Conservation (phyloP, 2,797 vertebrate species). For the Labroides dimidiatus region DNA sequence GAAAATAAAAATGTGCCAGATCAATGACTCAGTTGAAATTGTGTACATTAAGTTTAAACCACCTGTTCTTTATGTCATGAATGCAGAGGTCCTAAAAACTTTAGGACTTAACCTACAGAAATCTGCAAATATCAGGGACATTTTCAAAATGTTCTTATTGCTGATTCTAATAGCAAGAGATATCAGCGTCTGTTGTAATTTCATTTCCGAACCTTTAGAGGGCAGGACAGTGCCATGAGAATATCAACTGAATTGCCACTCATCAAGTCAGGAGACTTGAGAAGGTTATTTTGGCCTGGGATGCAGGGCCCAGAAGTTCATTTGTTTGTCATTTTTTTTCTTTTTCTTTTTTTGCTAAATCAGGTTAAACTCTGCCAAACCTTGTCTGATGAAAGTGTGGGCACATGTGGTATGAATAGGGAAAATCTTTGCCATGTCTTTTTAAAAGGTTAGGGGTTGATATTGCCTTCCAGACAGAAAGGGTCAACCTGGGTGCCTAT, state of each 20-base stretch:
- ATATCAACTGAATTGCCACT: not conserved
- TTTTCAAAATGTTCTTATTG: not conserved
- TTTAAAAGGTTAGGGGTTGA: slow-evolving; percentile 34
- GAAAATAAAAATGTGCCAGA: too few relatives aligned
- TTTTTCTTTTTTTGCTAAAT: not conserved
- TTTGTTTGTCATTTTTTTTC: not conserved
- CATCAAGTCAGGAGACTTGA: too few relatives aligned
- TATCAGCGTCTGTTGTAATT: not conserved
- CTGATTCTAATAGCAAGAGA: not conserved
- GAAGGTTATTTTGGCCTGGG: not conserved
- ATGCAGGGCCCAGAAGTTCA: not conserved
- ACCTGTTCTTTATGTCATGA: too few relatives aligned
- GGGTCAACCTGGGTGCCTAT: not conserved
- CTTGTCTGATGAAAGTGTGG: not conserved
- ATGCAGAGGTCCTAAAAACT: too few relatives aligned
- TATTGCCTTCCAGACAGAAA: slow-evolving; percentile 3
- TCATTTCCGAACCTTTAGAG: slow-evolving; percentile 38
- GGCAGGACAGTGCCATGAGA: slow-evolving; percentile 43
- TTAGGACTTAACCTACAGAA: too few relatives aligned
- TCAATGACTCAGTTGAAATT: too few relatives aligned
- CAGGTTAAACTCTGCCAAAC: not conserved
- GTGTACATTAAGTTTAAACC: too few relatives aligned
- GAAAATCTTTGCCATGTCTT: slow-evolving; percentile 34
- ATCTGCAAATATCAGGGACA: too few relatives aligned
- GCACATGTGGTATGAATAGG: not conserved